These are phyloP conservation scores for Piliocolobus tephrosceles DNA, from an alignment of 2,113 vertebrate genomes.

Conservation along the genomic window DNA sequence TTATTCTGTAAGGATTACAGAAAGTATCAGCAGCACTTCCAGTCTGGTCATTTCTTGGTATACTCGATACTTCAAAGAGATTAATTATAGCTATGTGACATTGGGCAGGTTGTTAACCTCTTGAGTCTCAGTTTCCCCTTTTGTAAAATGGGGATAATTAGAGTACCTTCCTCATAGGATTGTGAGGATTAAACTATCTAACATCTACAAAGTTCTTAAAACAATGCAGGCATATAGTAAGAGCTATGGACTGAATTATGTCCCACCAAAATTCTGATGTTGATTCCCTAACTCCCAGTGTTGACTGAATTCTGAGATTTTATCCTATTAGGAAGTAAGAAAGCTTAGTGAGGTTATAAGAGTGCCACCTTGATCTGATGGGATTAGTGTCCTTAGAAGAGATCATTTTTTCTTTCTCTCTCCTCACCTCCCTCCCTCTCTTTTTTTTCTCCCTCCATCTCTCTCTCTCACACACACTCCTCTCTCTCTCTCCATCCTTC, in stretches of 20 bases:
- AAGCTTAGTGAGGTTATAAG: background rate
- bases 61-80: slow-evolving; percentile 18
- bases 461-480: background rate
- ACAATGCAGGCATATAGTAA: background rate
- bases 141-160: background rate
- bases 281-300: background rate
- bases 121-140: background rate
- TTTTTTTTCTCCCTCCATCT: background rate
- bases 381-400: background rate
- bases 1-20: background rate
- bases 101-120: background rate
- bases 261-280: background rate
- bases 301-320: background rate
- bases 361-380: background rate
- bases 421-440: background rate
- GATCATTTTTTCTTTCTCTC: background rate
- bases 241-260: background rate
- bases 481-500: background rate
- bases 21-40: background rate
- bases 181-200: background rate
- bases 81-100: background rate
- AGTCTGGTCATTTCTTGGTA: background rate
- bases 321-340: background rate
- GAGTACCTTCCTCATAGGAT: background rate
- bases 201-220: background rate